These are phyloP conservation scores for Campoletis sonorensis DNA, from an alignment of 1,140 invertebrate genomes.

Conservation along the genomic window DNA sequence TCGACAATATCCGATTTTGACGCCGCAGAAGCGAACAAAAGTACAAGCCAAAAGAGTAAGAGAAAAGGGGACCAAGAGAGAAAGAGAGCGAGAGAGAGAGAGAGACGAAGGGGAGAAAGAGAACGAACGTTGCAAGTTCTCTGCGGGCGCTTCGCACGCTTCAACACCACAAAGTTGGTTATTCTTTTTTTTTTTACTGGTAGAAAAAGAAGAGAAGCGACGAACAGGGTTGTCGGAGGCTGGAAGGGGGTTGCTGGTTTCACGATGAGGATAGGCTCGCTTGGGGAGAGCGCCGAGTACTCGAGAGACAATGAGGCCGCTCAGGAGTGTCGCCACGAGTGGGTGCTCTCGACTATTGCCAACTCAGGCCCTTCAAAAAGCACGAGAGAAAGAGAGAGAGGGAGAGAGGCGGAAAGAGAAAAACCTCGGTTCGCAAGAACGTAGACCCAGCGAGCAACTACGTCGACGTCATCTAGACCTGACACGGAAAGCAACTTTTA, in stretches of 20 bases:
- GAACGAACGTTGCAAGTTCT: slow-evolving; percentile 35
- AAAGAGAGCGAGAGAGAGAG: slow-evolving; percentile 35
- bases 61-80: slow-evolving; percentile 19
- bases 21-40: slow-evolving; percentile 37
- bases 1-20: neutral
- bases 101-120: slow-evolving; percentile 19
- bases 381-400: neutral
- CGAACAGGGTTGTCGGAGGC: slow-evolving; percentile 52
- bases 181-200: slow-evolving; percentile 4
- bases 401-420: neutral
- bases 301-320: slow-evolving; percentile 76
- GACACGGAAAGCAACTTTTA: slow-evolving; percentile 53
- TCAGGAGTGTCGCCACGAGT: slow-evolving; percentile 76
- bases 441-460: slow-evolving; percentile 53
- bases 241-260: slow-evolving; percentile 45
- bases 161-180: slow-evolving; percentile 14
- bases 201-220: slow-evolving; percentile 46
- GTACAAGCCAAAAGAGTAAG: slow-evolving; percentile 44
- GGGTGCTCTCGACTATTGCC: slow-evolving; percentile 76
- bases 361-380: slow-evolving; percentile 73
- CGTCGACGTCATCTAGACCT: slow-evolving; percentile 50
- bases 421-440: slow-evolving; percentile 17
- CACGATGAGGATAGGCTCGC: slow-evolving; percentile 43
- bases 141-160: slow-evolving; percentile 40
- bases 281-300: slow-evolving; percentile 64